Base-by-base conservation (phyloP, 2,888 invertebrate genomes). In the Pollenia labialis region DNA sequence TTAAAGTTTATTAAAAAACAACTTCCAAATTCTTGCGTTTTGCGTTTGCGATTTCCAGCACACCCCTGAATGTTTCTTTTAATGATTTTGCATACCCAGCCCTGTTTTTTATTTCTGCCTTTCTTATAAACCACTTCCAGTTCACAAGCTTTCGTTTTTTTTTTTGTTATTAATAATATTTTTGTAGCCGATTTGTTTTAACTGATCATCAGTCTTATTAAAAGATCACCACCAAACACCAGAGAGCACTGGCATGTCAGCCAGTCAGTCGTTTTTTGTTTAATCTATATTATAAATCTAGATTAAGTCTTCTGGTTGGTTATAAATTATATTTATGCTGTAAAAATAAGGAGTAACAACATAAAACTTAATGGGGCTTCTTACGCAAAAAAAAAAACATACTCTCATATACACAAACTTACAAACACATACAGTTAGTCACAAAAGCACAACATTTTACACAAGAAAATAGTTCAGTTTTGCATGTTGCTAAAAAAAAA, bases 281-380 rank as follows among this genome's bases (percentile, higher is more conserved):
- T 87, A 84, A 87, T 87, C 87, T 81, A 56, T 68, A 81, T 72
- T 74, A 87, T 87, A 87, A 87, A 87, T 87, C 84, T 87, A 81
- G 87, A 87, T 87, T 87, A 87, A 84, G 69, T 72, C 72, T 87
- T 71, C 60, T 85, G 66, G 42, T 64, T 74, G 84, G 50, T 81
- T 77, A 87, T 84, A 84, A 84, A 77, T 84, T 77, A 86, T 76
- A 80, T 77, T 77, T 32, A 52, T 72, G 64, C 64, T 62, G 44
- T 62, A 76, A 79, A 72, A 60, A 48, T 16, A 56, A 87, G 71
- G 52, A 74, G 80, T 71, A 66, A 23, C 76, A 80, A 44, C 52
- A 18, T 46, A 64, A 71, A 76, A 69, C 54, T 64, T 76, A 81
- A 66, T 79, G 74, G 52, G 68, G 74, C 74, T 74, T 84, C 74